These are phyloP conservation scores for Falco biarmicus DNA, from an alignment of 2,797 vertebrate species.

Conservation along the genomic window DNA sequence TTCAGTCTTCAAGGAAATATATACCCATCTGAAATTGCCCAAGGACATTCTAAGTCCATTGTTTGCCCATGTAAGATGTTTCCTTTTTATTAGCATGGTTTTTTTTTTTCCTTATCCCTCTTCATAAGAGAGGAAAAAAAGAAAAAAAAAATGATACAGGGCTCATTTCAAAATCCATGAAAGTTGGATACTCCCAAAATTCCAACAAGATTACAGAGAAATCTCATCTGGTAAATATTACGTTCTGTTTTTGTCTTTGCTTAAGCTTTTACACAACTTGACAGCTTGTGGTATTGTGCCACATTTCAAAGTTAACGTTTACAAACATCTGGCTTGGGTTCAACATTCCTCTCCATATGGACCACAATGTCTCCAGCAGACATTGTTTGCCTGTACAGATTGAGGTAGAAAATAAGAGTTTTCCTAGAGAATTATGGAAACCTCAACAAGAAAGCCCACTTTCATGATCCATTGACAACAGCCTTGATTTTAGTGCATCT, in stretches of 20 bases:
- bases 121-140: slow-evolving; percentile 2
- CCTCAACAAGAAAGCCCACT: background rate
- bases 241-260: slow-evolving; percentile 84
- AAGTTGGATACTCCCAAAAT: slow-evolving; percentile 88
- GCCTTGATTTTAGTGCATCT: background rate
- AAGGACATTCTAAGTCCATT: slow-evolving; percentile 42
- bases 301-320: slow-evolving; percentile 83
- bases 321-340: slow-evolving; percentile 81
- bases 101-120: slow-evolving; percentile 56
- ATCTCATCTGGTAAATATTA: slow-evolving; percentile 94
- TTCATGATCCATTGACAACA: slow-evolving; percentile 34
- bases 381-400: slow-evolving; percentile 66
- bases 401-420: slow-evolving; percentile 74
- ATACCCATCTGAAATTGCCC: slow-evolving; percentile 55
- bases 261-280: slow-evolving; percentile 84
- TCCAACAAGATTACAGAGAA: slow-evolving; percentile 92
- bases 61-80: slow-evolving; percentile 61
- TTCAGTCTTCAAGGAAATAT: slow-evolving; percentile 24
- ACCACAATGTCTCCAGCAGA: slow-evolving; percentile 68
- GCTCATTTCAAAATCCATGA: slow-evolving; percentile 89
- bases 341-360: slow-evolving; percentile 74
- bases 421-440: slow-evolving; percentile 66
- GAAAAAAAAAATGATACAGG: slow-evolving; percentile 60
- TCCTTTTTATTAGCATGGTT: slow-evolving; percentile 49
- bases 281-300: slow-evolving; percentile 84